Base-by-base conservation (phyloP, 1,140 invertebrate species). In the Ylistrum balloti region DNA sequence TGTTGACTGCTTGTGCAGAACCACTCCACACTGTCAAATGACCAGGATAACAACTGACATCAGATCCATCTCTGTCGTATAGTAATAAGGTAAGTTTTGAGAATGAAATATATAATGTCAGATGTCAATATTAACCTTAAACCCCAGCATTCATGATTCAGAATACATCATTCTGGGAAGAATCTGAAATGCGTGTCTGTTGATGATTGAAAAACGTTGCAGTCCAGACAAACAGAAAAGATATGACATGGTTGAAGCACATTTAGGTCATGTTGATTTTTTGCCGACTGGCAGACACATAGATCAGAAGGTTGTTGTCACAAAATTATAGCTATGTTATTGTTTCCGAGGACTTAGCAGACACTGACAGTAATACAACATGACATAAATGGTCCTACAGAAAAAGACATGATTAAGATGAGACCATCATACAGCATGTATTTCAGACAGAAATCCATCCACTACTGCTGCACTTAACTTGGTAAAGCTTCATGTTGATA, bases 291-390 rank as follows among this genome's bases (percentile, higher is more conserved):
- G 22, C n/a, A 74, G 56, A 74, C 56, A n/a, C 56, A 74, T 74
- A 74, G 22, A 74, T 74, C 56, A 74, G 22, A 48, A 28, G 56
- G 56, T 74, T 74, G 13, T 74, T 74, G 56, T 74, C 56, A 74
- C 56, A 74, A 74, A 74, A 74, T 74, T 74, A 74, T n/a, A 28
- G 3, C 56, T 74, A n/a, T n/a, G 56, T 74, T 74, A 74, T 74
- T 74, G 56, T 74, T 74, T 74, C 22, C n/a, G 56, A 28, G 56
- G 22, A 74, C 56, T 17, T 45, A 45, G 20, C 56, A 74, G 56
- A 74, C 22, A 5, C 56, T 28, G 56, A 74, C n/a, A 17, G 17
- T 74, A 74, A 74, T 74, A 17, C 22, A 2, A 3, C 28, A 28
- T 74, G 56, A 74, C 56, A 74, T 74, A 74, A 74, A 28, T 74